Evolutionary conservation across 2,797 vertebrate genomes (phyloP).

Genomic region (Triplophysa yarkandensis): DNA sequence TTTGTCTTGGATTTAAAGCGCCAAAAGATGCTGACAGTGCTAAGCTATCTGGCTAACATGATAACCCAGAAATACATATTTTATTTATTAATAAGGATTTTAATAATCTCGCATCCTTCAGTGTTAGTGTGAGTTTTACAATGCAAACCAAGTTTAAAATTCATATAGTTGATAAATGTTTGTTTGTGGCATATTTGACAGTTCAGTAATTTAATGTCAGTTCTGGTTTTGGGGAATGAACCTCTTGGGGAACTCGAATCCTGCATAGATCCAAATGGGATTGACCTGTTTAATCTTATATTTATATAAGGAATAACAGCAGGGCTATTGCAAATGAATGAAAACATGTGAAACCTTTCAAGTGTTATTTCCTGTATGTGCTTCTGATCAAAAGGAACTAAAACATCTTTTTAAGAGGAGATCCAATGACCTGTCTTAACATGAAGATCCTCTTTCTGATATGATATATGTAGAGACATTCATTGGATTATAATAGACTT

Average conservation of each 20-base stretch:
- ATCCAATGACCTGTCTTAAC: neutral
- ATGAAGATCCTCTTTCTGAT: neutral
- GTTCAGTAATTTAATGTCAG: no score
- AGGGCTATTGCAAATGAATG: neutral
- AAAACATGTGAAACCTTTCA: no score
- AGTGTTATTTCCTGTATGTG: neutral
- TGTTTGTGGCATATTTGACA: no score
- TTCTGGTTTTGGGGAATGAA: no score
- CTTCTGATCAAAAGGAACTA: neutral
- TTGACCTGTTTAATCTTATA: conserved; percentile 20
- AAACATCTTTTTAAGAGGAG: neutral
- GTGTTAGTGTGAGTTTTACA: no score
- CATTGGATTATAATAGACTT: neutral
- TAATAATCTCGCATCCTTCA: neutral
- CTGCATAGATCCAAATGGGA: conserved; percentile 15
- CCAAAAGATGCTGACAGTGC: conserved; percentile 36
- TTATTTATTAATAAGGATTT: neutral
- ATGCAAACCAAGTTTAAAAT: neutral
- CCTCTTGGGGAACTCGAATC: conserved; percentile 27
- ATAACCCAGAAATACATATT: neutral
- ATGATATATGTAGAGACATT: neutral
- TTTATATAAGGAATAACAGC: neutral
- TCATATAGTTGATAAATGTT: neutral
- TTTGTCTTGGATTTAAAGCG: neutral
- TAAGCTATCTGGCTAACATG: conserved; percentile 37